A percentile compares a stretch with the other conserved stretches of the same genome.
These are phyloP conservation scores for Papilio machaon DNA, from an alignment of 1,140 invertebrate species.

Conservation along the genomic window DNA sequence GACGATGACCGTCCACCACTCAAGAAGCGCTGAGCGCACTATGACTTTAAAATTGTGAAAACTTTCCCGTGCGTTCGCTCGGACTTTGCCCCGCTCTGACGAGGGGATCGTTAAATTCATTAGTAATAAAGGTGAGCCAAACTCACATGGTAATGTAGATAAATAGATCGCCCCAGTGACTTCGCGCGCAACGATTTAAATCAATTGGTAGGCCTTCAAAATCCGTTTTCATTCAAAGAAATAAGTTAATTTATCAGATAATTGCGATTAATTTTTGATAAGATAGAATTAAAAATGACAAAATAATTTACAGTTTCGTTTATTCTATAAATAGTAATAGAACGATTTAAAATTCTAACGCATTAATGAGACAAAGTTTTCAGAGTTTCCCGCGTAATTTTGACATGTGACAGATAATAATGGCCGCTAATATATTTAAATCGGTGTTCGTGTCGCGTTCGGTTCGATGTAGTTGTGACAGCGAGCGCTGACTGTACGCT, in stretches of 20 bases:
- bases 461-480: conserved; percentile 55
- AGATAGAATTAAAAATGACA: not conserved
- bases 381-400: not conserved
- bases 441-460: conserved; percentile 46
- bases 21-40: conserved; percentile 71
- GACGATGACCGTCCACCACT: conserved; percentile 78
- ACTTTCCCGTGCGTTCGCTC: conserved; percentile 41
- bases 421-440: conserved; percentile 6
- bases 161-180: conserved; percentile 65
- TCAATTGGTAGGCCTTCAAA: not conserved
- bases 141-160: conserved; percentile 38
- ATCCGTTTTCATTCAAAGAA: not conserved
- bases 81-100: not conserved
- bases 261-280: not conserved
- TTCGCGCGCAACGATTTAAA: conserved; percentile 33
- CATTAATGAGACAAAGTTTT: not conserved
- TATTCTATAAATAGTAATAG: not conserved
- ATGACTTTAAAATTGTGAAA: conserved; percentile 40
- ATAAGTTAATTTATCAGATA: not conserved
- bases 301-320: not conserved
- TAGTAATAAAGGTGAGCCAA: conserved; percentile 12
- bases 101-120: conserved; percentile 18
- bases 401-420: not conserved
- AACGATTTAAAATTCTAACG: not conserved
- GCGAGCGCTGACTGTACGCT: conserved; percentile 71